phyloP scores from a whole-genome alignment of 2,888 invertebrate genomes.

The Syrphus vitripennis region DNA sequence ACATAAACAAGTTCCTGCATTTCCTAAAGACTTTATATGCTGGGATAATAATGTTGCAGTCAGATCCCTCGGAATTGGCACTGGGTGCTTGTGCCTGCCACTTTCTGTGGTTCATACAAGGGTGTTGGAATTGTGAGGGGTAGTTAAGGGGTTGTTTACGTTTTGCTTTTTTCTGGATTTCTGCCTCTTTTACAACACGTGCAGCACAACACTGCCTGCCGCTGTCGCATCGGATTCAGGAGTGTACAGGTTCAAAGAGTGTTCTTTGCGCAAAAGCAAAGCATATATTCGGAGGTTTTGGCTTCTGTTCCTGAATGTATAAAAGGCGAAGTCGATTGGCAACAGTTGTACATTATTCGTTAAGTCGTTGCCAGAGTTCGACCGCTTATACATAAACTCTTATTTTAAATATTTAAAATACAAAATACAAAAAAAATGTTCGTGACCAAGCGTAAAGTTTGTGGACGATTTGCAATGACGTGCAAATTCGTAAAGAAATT shows the following conservation, averaged over 20 bases:
- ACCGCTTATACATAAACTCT: not conserved
- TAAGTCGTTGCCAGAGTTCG: slow-evolving; percentile 7
- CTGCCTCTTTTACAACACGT: slow-evolving; percentile 38
- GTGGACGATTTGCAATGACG: slow-evolving; percentile 44
- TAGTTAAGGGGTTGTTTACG: slow-evolving; percentile 53
- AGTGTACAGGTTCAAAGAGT: not conserved
- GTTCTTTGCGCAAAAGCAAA: not conserved
- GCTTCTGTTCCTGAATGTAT: slow-evolving; percentile 28
- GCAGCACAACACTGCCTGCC: not conserved
- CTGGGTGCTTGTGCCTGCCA: not conserved
- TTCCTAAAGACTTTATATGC: not conserved
- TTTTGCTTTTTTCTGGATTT: not conserved
- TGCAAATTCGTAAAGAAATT: slow-evolving; percentile 62
- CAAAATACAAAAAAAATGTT: slow-evolving; percentile 48
- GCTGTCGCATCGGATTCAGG: no score
- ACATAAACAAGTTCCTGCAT: slow-evolving; percentile 5
- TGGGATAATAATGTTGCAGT: slow-evolving; percentile 14
- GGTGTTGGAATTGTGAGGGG: slow-evolving; percentile 6
- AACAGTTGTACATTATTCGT: slow-evolving; percentile 45
- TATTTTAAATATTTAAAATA: not conserved
- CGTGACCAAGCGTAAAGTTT: slow-evolving; percentile 36
- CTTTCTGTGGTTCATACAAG: not conserved
- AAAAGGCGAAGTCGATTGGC: slow-evolving; percentile 46
- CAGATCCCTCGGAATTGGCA: slow-evolving; percentile 19
- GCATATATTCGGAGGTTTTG: not conserved